Base-by-base conservation (phyloP, 2,888 invertebrate genomes). In the Tubulanus polymorphus region DNA sequence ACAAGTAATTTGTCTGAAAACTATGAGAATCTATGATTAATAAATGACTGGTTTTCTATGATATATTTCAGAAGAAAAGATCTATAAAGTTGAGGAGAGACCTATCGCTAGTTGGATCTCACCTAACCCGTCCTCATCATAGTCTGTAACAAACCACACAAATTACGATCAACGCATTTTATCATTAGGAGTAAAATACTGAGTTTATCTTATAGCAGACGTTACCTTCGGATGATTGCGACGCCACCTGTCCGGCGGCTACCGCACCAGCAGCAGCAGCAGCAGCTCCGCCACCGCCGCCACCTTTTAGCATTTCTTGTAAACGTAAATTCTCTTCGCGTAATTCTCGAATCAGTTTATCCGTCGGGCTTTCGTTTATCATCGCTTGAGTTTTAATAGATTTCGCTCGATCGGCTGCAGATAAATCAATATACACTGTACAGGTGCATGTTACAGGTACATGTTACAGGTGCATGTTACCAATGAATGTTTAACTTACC, bases 341-440 rank as follows among this genome's bases (percentile, higher is more conserved):
- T 37, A 76, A 63, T 56, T 76, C 74, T 41, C 74, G 67, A 56
- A 76, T 74, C 52, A 76, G 64, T 53, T 72, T 73, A 61, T 75
- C 76, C 35, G 76, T 76, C 0, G 74, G 73, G 51, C 72, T 72
- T 59, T 75, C 76, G 51, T 76, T 76, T 8, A 76, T 59, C 5
- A 68, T 66, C n/a, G 76, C 75, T 46, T 61, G 63, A n/a, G 75
- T 76, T 59, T 74, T 74, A 53, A 76, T 72, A 23, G 71, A 67
- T 58, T 76, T 76, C 3, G 74, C 74, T 54, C 76, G 64, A 62
- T 75, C 75, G 65, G 76, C 76, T 76, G 59, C 3, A 48, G 27
- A 51, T 6, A n/a, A 12, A 20, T n/a, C 6, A 46, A 45, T n/a
- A 45, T n/a, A n/a, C 8, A 12, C 45, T 45, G 35, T n/a, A 32